Evolutionary conservation across 1,140 invertebrate species (phyloP).

Genomic region (Phymorhynchus buccinoides): DNA sequence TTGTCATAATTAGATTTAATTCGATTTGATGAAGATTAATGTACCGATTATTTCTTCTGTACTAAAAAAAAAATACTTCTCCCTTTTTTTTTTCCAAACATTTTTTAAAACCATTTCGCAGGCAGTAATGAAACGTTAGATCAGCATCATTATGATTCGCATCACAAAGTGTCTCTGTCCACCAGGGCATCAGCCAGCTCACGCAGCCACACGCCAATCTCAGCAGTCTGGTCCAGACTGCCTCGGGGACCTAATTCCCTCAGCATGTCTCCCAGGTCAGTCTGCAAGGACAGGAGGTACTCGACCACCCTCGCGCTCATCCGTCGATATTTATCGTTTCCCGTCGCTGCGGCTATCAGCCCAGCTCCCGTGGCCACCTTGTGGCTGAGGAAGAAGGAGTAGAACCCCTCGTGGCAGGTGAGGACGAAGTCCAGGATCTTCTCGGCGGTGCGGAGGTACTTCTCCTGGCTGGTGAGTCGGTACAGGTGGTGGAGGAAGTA

Average conservation of each 20-base stretch:
- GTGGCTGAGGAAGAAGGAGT: slow-evolving; percentile 52
- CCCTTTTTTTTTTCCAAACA: too few species aligned
- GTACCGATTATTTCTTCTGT: too few species aligned
- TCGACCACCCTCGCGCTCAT: slow-evolving; percentile 45
- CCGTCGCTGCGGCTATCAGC: slow-evolving; percentile 48
- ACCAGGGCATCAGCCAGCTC: slow-evolving; percentile 45
- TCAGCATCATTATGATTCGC: too few species aligned
- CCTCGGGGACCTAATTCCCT: slow-evolving; percentile 38
- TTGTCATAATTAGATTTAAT: too few species aligned
- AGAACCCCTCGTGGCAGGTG: slow-evolving; percentile 49
- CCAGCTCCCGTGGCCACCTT: slow-evolving; percentile 50
- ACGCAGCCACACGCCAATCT: slow-evolving; percentile 51
- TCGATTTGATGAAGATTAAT: too few species aligned
- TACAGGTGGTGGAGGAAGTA: slow-evolving; percentile 52
- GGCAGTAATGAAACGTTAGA: too few species aligned
- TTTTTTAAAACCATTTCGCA: too few species aligned
- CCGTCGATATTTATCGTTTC: slow-evolving; percentile 44
- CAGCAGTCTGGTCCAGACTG: slow-evolving; percentile 52
- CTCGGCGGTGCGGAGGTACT: slow-evolving; percentile 45
- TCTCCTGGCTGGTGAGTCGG: slow-evolving; percentile 38
- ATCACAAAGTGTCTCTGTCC: not conserved
- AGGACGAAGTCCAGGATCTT: slow-evolving; percentile 49
- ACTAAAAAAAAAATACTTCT: too few species aligned
- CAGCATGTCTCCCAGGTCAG: slow-evolving; percentile 44
- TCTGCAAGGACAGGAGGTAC: slow-evolving; percentile 47